Evolutionary conservation across 2,888 invertebrate species (phyloP).

Genomic region (Oxycera nigricornis): DNA sequence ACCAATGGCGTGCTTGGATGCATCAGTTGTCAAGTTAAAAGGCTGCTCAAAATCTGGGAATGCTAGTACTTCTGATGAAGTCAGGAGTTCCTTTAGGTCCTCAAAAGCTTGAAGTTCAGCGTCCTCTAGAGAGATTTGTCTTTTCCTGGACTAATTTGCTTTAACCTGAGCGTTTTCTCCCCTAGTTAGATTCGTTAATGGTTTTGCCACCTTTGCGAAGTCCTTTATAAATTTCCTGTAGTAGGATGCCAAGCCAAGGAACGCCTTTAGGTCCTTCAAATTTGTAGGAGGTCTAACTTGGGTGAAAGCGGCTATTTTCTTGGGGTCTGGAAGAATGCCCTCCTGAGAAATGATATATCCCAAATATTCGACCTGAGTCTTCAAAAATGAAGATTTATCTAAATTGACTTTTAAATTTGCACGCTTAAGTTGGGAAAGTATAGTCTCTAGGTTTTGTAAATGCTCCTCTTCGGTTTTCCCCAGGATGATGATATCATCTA

Average conservation of each 20-base stretch:
- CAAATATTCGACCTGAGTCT: slow-evolving; percentile 20
- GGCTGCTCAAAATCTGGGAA: slow-evolving; percentile 3
- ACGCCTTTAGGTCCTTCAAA: slow-evolving; percentile 32
- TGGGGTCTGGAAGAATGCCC: slow-evolving; percentile 23
- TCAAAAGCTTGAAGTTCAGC: slow-evolving; percentile 4
- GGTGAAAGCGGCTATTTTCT: slow-evolving; percentile 31
- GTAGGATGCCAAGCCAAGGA: slow-evolving; percentile 38
- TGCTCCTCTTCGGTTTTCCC: slow-evolving; percentile 19
- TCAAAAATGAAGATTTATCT: slow-evolving; percentile 18
- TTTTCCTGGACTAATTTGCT: not conserved
- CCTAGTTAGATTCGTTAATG: slow-evolving; percentile 23
- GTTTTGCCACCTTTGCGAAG: slow-evolving; percentile 27
- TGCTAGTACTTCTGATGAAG: not conserved
- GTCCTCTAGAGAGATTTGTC: not conserved
- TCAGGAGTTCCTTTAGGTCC: not conserved
- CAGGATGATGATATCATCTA: slow-evolving; percentile 40
- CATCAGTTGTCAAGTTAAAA: not conserved
- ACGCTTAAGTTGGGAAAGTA: not conserved
- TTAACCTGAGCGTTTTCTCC: slow-evolving; percentile 19
- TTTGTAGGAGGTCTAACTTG: slow-evolving; percentile 26
- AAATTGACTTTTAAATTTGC: slow-evolving; percentile 10
- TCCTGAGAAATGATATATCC: slow-evolving; percentile 29
- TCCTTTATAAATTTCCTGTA: slow-evolving; percentile 13
- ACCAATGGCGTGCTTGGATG: slow-evolving; percentile 27
- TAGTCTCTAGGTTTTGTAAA: slow-evolving; percentile 5